Conservation (phyloP, 1,140 invertebrate species). For the Drosophila serrata region DNA sequence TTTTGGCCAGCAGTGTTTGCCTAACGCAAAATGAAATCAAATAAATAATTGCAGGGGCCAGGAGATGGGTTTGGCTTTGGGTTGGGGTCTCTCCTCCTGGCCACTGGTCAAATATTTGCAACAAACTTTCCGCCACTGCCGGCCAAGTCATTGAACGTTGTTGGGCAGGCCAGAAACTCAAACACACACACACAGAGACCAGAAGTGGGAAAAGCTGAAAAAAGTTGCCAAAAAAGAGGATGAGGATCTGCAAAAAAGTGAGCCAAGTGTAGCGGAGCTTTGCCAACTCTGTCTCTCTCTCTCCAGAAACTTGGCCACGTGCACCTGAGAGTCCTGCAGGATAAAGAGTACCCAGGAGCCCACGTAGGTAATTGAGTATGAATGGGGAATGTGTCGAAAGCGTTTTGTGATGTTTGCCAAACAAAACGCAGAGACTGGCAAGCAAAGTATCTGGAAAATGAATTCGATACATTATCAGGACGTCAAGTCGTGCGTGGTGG, state of each 20-base stretch:
- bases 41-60: slow-evolving; percentile 76
- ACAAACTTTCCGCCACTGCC: slow-evolving; percentile 66
- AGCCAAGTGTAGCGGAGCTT: slow-evolving; percentile 24
- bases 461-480: slow-evolving; percentile 83
- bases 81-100: slow-evolving; percentile 21
- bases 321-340: slow-evolving; percentile 19
- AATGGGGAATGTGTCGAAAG: slow-evolving; percentile 81
- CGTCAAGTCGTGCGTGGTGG: slow-evolving; percentile 81
- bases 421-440: slow-evolving; percentile 70
- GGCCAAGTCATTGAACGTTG: slow-evolving; percentile 79
- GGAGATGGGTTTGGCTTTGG: not conserved
- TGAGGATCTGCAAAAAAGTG: slow-evolving; percentile 9
- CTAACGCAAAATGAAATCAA: slow-evolving; percentile 66
- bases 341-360: slow-evolving; percentile 10
- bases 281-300: slow-evolving; percentile 25
- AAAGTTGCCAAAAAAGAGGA: slow-evolving; percentile 15
- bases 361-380: slow-evolving; percentile 83
- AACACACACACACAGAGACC: slow-evolving; percentile 42
- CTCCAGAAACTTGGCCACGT: slow-evolving; percentile 44
- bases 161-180: slow-evolving; percentile 61
- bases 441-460: slow-evolving; percentile 82
- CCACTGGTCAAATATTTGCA: slow-evolving; percentile 80
- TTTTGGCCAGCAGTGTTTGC: slow-evolving; percentile 40
- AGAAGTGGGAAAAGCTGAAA: slow-evolving; percentile 1
- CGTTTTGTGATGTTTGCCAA: slow-evolving; percentile 76